A percentile compares a stretch with the other conserved stretches of the same genome.
Conservation (phyloP, 1,140 invertebrate genomes). For the Drosophila kanapiae region DNA sequence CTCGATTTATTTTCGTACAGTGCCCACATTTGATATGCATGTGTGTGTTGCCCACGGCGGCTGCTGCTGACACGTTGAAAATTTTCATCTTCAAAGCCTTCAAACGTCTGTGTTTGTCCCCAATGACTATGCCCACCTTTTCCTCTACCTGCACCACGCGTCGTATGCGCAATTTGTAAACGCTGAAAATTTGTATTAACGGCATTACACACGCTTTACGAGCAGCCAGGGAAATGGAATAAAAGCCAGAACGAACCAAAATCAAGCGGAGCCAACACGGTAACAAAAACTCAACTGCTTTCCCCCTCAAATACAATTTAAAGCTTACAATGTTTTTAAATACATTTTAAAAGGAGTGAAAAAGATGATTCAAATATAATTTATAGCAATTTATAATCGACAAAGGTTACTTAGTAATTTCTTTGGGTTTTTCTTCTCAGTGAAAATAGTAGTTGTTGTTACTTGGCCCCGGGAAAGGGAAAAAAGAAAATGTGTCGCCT, state of each 20-base stretch:
- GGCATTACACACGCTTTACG: constrained; percentile 77
- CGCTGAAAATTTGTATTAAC: constrained; percentile 80
- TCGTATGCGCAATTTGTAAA: constrained; percentile 80
- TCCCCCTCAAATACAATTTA: background rate
- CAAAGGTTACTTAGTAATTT: too few species aligned
- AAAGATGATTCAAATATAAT: background rate
- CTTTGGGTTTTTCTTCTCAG: too few species aligned
- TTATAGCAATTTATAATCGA: background rate
- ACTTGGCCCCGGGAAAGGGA: too few species aligned
- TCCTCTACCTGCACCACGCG: constrained; percentile 44
- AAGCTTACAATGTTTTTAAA: background rate
- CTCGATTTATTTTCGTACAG: background rate
- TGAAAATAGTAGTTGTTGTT: too few species aligned
- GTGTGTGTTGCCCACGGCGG: constrained; percentile 37
- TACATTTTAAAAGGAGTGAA: too few species aligned
- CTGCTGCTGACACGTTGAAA: constrained; percentile 78
- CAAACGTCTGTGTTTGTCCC: constrained; percentile 52
- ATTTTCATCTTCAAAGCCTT: constrained; percentile 70
- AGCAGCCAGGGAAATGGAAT: constrained; percentile 53
- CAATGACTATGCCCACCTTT: constrained; percentile 26
- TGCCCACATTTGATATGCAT: constrained; percentile 8
- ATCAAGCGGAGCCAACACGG: constrained; percentile 12
- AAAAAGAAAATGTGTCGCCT: too few species aligned
- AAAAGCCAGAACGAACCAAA: constrained; percentile 32
- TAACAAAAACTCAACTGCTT: constrained; percentile 1